These are phyloP conservation scores for Drosophila punjabiensis DNA, from an alignment of 1,140 invertebrate species.

Conservation along the genomic window DNA sequence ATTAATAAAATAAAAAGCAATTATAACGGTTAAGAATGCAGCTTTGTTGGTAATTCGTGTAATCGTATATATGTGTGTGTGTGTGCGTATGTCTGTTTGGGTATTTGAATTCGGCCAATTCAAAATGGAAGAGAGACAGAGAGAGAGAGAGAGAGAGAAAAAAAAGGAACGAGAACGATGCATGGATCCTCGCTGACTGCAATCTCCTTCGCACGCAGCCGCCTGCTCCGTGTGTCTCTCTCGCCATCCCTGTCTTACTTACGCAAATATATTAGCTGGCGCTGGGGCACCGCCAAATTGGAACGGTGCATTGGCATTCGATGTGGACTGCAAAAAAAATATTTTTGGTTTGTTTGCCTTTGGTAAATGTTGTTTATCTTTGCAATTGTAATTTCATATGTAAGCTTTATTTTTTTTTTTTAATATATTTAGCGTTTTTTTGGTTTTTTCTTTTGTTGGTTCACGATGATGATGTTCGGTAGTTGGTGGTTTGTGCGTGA, in stretches of 20 bases:
- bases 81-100: constrained; percentile 19
- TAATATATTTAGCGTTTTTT: background rate
- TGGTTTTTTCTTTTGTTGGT: constrained; percentile 21
- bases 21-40: constrained; percentile 57
- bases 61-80: constrained; percentile 1
- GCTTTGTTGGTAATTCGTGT: constrained; percentile 3
- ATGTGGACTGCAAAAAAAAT: constrained; percentile 70
- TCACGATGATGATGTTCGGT: constrained; percentile 10
- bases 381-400: constrained; percentile 18
- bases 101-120: constrained; percentile 28
- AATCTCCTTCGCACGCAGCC: constrained; percentile 16
- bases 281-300: constrained; percentile 70
- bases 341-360: constrained; percentile 62
- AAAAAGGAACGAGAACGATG: background rate
- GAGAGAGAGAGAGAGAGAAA: background rate
- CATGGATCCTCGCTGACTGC: background rate
- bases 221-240: constrained; percentile 8
- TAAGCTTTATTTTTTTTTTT: background rate
- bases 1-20: constrained; percentile 41
- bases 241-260: constrained; percentile 54
- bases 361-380: constrained; percentile 38
- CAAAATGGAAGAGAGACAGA: background rate
- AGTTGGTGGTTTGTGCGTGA: background rate
- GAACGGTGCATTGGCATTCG: constrained; percentile 68
- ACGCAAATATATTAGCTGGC: constrained; percentile 76